Base-by-base conservation (phyloP, 2,113 vertebrate species). In the Mormyrus lacerda region DNA sequence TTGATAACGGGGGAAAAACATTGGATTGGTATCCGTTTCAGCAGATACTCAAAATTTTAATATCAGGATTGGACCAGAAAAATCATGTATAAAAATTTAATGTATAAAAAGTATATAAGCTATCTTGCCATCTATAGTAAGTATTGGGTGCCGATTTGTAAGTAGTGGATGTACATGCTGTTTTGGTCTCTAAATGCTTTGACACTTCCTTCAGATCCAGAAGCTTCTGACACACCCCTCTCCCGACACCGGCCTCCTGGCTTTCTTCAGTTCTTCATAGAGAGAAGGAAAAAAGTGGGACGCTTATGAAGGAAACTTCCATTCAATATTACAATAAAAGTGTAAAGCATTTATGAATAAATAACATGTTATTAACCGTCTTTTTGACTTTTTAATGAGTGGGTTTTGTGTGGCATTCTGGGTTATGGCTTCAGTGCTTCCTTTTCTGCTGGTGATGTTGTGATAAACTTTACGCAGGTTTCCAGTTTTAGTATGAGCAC, bases 191-290 rank as follows among this genome's bases (percentile, higher is more conserved):
- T 85, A 7, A 85, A 27, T 53, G 39, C 85, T 44, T 79, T 15
- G 91, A 76, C 73, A 48, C 21, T 19, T 92, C 55, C 90, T 76
- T 47, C 95, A 98, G 97, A 96, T 98, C 91, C 97, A 96, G 93
- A 96, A 96, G 93, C 91, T 98, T 48, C 44, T 98, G 91, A 93
- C 93, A 87, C 95, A 98, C 9, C 96, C 97, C 0, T 96, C 94
- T n/a, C 97, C 97, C 1, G 97, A 97, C 93, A 97, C 96, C 0
- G 96, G 95, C 87, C 95, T 97, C 53, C 94, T 97, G 5, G 90
- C 95, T 90, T 91, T 97, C 92, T 96, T 97, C 93, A 95, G 96
- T 21, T 93, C 94, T 31, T 91, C 95, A 51, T 96, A 95, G 91
- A 65, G 15, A 85, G 21, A 11, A 84, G 39, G 39, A 35, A 42